These are phyloP conservation scores for Polypterus senegalus DNA, from an alignment of 2,113 vertebrate species.

Conservation along the genomic window DNA sequence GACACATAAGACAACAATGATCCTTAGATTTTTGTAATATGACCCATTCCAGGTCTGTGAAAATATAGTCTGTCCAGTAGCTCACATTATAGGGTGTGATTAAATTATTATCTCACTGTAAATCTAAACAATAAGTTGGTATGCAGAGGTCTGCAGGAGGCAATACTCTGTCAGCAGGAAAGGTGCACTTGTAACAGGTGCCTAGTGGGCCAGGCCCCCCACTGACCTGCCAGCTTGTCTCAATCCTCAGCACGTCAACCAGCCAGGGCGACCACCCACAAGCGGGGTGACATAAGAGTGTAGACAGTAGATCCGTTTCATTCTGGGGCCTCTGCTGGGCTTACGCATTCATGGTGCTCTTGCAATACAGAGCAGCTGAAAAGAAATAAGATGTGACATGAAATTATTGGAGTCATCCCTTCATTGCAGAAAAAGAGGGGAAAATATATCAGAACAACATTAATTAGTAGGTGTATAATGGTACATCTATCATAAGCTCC, in stretches of 20 bases:
- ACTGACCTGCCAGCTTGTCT: conserved; percentile 9
- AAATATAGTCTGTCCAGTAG: no score
- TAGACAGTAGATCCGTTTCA: neutral
- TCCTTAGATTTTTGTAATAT: no score
- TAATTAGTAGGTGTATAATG: no score
- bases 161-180: neutral
- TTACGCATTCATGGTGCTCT: neutral
- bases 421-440: no score
- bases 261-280: conserved; percentile 1
- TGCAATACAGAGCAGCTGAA: neutral
- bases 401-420: no score
- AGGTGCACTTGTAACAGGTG: conserved; percentile 11
- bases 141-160: neutral
- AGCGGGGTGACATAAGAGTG: neutral
- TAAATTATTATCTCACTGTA: no score
- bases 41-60: no score
- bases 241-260: conserved; percentile 15
- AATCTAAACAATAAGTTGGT: no score
- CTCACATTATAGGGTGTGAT: no score
- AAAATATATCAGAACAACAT: no score
- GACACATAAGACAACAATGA: no score
- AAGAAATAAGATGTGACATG: neutral
- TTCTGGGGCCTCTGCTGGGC: neutral
- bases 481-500: no score
- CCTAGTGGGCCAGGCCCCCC: neutral